phyloP scores from a whole-genome alignment of 2,888 invertebrate genomes.

The Ditula angustiorana region DNA sequence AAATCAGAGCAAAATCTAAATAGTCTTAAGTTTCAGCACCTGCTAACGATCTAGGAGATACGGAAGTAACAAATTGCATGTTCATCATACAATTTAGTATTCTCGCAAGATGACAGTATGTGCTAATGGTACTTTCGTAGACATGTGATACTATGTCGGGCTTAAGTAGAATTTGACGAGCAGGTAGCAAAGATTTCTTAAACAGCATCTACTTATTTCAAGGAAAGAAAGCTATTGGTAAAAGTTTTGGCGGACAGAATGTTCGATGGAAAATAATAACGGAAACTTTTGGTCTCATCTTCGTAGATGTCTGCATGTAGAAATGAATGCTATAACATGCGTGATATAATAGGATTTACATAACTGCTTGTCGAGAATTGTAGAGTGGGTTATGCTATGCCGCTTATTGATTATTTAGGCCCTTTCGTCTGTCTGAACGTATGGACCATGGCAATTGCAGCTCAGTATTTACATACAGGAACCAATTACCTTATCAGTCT shows the following conservation, averaged over 20 bases:
- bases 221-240: too few species aligned
- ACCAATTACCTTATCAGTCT: too few species aligned
- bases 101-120: conserved; percentile 1
- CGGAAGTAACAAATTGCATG: conserved; percentile 7
- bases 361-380: neutral
- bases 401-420: conserved; percentile 1
- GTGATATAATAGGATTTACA: too few species aligned
- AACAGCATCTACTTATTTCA: neutral
- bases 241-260: too few species aligned
- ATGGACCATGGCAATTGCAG: neutral
- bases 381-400: neutral
- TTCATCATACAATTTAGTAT: conserved; percentile 10
- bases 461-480: too few species aligned
- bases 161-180: conserved; percentile 20
- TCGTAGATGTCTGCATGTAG: too few species aligned
- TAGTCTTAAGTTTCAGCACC: neutral
- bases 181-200: conserved; percentile 14
- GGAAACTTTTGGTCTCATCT: too few species aligned
- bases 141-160: neutral
- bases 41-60: neutral
- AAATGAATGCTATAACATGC: too few species aligned
- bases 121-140: conserved; percentile 9
- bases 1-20: neutral
- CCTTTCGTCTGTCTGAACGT: conserved; percentile 5
- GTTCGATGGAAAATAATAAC: too few species aligned